Base-by-base conservation (phyloP, 2,888 invertebrate species). In the Campoplex capitator region DNA sequence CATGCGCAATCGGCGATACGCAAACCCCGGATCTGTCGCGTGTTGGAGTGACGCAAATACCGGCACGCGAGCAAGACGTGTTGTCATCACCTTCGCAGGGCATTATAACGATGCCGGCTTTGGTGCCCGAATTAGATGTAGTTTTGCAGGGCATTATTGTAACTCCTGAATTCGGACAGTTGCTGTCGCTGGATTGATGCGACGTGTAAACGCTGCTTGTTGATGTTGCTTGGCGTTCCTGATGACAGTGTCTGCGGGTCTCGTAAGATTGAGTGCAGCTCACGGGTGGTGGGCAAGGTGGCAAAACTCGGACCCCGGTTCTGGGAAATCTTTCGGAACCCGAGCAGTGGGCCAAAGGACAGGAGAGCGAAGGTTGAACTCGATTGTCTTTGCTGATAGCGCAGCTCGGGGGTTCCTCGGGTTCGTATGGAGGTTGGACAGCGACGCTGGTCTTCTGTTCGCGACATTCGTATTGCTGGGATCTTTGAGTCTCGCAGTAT, bases 231-330 rank as follows among this genome's bases (percentile, higher is more conserved):
- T 6, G 90, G 35, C 87, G 85, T 51, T 88, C 82, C 42, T 87
- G 73, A 67, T 89, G 89, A 23, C 95, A 94, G 88, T 93, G 94
- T 94, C 93, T 95, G 91, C 93, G 90, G 91, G 91, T 93, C 91
- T 92, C 95, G 94, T 93, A 94, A 89, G 91, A 94, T 91, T 91
- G 94, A 91, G 78, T 81, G 45, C 91, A 95, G 93, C 38, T 95
- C 91, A 94, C 93, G 0, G 90, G 84, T 3, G 90, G 71, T 88
- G 91, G 32, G 92, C 93, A 56, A 54, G 93, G 93, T 42, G 89
- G 92, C 58, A 93, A 85, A 28, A 93, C 93, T 23, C 92, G 89
- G 0, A 93, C 92, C 56, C 93, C 93, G 2, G 92, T 92, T 78
- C 85, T 90, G 35, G 92, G 92, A 54, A 93, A 92, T 71, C 90